phyloP scores from a whole-genome alignment of 2,888 invertebrate species.

The Drosophila neonasuta region DNA sequence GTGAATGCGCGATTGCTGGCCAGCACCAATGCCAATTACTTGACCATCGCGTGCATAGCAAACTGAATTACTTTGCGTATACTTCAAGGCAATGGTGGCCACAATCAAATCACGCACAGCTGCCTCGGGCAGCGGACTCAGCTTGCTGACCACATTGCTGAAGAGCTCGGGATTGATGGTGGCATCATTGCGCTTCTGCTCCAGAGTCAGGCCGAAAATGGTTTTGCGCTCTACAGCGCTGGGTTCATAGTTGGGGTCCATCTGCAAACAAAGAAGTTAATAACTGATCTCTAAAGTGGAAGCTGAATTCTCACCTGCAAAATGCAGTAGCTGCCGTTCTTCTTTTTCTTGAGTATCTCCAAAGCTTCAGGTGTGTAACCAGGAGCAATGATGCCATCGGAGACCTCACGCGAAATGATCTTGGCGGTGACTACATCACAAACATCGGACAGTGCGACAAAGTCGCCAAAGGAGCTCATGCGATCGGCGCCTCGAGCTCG shows the following conservation, averaged over 20 bases:
- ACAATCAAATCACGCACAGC: constrained; percentile 96
- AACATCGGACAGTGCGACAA: constrained; percentile 94
- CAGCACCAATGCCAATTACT: constrained; percentile 98
- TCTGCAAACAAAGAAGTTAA: constrained; percentile 83
- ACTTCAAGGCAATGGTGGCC: constrained; percentile 97
- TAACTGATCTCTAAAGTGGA: not conserved
- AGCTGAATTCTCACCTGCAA: constrained; percentile 85
- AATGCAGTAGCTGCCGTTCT: constrained; percentile 95
- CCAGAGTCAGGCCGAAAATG: constrained; percentile 91
- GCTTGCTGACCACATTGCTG: constrained; percentile 89
- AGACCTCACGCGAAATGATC: constrained; percentile 96
- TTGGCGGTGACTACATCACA: constrained; percentile 96
- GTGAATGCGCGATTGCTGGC: constrained; percentile 98
- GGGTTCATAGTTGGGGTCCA: constrained; percentile 94
- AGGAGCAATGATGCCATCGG: constrained; percentile 99
- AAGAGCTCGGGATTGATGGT: constrained; percentile 90
- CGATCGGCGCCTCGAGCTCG: constrained; percentile 98
- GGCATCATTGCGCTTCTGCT: constrained; percentile 95
- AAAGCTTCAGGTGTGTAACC: constrained; percentile 93
- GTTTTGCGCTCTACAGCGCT: constrained; percentile 90
- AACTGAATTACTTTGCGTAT: constrained; percentile 99
- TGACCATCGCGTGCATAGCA: constrained; percentile 94
- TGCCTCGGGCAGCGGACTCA: constrained; percentile 86
- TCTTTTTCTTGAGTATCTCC: constrained; percentile 94
- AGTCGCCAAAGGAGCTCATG: constrained; percentile 99